These are phyloP conservation scores for Heterotilapia buettikoferi DNA, from an alignment of 2,113 vertebrate genomes.

Conservation along the genomic window DNA sequence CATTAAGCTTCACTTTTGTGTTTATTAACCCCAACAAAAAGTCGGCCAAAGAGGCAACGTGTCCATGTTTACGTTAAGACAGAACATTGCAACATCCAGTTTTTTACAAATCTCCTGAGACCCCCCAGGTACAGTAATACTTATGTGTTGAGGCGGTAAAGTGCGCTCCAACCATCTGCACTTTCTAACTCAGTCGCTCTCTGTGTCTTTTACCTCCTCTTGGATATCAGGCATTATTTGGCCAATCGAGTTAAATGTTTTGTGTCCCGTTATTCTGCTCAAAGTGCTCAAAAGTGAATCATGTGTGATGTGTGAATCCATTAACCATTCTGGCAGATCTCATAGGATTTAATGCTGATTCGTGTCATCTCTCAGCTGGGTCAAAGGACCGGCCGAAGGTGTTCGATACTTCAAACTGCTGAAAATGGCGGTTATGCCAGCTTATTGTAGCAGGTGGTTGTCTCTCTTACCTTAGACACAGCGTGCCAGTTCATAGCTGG, in stretches of 20 bases:
- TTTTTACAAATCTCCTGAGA: neutral
- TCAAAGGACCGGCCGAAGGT: neutral
- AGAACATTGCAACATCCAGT: neutral
- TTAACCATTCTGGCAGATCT: neutral
- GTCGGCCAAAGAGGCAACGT: no score
- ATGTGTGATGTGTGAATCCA: constrained; percentile 36
- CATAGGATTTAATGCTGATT: neutral
- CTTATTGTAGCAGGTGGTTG: neutral
- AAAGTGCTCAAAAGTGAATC: neutral
- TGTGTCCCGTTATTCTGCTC: neutral
- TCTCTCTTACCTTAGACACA: neutral
- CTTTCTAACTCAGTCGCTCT: neutral
- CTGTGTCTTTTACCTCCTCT: neutral
- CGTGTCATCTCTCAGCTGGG: neutral
- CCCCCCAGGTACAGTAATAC: neutral
- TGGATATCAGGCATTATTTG: neutral
- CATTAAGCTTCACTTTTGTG: neutral
- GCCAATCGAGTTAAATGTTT: neutral
- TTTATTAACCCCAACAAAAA: neutral
- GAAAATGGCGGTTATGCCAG: neutral
- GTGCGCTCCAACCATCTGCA: neutral
- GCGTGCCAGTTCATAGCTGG: neutral
- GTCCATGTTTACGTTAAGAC: neutral
- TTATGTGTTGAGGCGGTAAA: neutral
- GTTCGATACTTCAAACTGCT: neutral